These are phyloP conservation scores for Tretioscincus oriximinensis DNA, from an alignment of 2,113 vertebrate species.

Conservation along the genomic window DNA sequence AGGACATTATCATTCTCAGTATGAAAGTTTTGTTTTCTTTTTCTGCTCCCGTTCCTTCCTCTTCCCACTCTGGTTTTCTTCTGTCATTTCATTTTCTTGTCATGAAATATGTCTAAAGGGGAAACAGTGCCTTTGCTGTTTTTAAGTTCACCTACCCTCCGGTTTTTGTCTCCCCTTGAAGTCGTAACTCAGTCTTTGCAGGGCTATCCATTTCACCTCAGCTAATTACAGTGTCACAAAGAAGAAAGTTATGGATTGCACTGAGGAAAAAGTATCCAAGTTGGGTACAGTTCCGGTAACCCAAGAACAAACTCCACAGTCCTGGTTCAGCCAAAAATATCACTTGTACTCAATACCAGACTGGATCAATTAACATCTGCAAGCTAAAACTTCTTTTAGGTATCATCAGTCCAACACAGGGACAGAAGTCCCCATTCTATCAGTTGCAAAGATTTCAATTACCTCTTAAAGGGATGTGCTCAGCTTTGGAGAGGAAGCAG, in stretches of 20 bases:
- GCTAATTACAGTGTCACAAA: constrained; percentile 41
- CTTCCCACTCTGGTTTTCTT: no score
- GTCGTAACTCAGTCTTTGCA: constrained; percentile 29
- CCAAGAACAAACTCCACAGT: neutral
- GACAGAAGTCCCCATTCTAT: neutral
- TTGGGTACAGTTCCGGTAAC: neutral
- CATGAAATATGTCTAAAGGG: constrained; percentile 19
- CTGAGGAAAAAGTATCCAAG: constrained; percentile 1
- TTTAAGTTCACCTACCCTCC: constrained; percentile 20
- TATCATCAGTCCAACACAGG: neutral
- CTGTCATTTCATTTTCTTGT: constrained; percentile 20
- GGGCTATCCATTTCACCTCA: constrained; percentile 22
- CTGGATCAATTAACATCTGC: neutral
- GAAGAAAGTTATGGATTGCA: constrained; percentile 25
- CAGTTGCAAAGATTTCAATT: neutral
- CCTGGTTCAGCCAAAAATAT: neutral
- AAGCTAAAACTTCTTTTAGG: neutral
- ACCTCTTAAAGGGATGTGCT: neutral
- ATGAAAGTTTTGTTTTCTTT: neutral
- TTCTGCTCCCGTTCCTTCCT: neutral
- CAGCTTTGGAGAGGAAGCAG: neutral
- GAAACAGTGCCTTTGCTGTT: constrained; percentile 23
- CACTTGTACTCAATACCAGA: neutral
- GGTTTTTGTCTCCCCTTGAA: constrained; percentile 24
- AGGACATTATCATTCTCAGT: neutral